Evolutionary conservation across 2,888 invertebrate genomes (phyloP), one percentile per base, ranked within the genome.

Genomic region (Fragum fragum): DNA sequence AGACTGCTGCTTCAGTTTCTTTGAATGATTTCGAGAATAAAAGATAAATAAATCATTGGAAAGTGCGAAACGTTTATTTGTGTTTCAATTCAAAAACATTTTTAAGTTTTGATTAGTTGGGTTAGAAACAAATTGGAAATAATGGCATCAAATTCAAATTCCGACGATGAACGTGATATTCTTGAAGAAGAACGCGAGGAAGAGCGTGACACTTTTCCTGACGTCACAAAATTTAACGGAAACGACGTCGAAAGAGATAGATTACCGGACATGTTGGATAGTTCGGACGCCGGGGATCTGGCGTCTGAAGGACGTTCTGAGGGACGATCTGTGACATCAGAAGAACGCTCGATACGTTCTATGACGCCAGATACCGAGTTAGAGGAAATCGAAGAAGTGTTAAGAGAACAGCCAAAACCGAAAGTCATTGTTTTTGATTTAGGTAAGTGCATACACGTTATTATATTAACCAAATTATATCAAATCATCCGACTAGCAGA

Each of bases 351-450:
- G 5, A 61, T 79, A 1, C 73, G 81, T 3, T 86, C 86, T 9
- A 66, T 81, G n/a, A 81, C 86, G 11, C 72, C 83, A 36, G 85
- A 83, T 36, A 66, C 21, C 14, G 85, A 85, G n/a, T 36, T 83
- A 5, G 86, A 86, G 9, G 83, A 83, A 26, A 68, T 83, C 11
- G 74, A 79, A 68, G 81, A 86, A 53, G 75, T 79, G 9, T 36
- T 84, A 9, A 71, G 76, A 23, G 84, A 84, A n/a, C 78, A 84
- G 42, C 86, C 85, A 26, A 88, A 83, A 79, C 89, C 89, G 1
- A 88, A 87, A 83, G 78, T 88, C 36, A 88, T 89, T 29, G 88
- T 87, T 66, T 89, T 89, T 61, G 89, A 89, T 72, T 76, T 89
- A 55, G 89, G 89, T 89, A 82, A 81, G 86, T 80, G 16, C 14